A percentile compares a stretch with the other conserved stretches of the same genome.
phyloP scores from a whole-genome alignment of 2,888 invertebrate genomes.

The Acanthopleura granulata region DNA sequence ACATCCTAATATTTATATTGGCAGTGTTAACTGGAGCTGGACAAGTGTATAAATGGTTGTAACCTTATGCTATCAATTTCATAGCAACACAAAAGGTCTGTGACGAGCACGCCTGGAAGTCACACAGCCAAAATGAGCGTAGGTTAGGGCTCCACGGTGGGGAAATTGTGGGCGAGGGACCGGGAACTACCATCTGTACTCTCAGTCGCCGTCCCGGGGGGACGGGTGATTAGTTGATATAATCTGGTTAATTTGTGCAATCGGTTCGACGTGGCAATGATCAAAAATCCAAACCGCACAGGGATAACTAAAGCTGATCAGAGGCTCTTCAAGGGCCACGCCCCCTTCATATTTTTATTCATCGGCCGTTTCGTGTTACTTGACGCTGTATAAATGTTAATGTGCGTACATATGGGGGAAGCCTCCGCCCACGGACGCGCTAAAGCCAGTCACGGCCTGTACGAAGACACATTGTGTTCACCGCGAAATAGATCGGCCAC shows the following conservation, averaged over 20 bases:
- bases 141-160: too few species aligned
- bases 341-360: slow-evolving; percentile 12
- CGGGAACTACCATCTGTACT: too few species aligned
- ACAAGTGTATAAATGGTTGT: too few species aligned
- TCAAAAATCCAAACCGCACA: slow-evolving; percentile 14
- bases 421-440: neutral
- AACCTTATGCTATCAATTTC: too few species aligned
- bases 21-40: too few species aligned
- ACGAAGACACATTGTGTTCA: neutral
- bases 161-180: too few species aligned
- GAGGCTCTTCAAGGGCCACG: neutral
- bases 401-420: slow-evolving; percentile 13
- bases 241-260: slow-evolving; percentile 14
- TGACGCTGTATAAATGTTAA: neutral
- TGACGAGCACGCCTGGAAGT: too few species aligned
- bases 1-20: too few species aligned
- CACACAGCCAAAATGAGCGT: too few species aligned
- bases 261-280: slow-evolving; percentile 4
- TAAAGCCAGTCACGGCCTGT: neutral
- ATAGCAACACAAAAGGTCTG: too few species aligned
- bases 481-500: neutral
- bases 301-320: neutral
- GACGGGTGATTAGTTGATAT: neutral
- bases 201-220: neutral
- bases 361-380: neutral